Evolutionary conservation across 2,888 invertebrate species (phyloP).

Genomic region (Chymomyza amoena): DNA sequence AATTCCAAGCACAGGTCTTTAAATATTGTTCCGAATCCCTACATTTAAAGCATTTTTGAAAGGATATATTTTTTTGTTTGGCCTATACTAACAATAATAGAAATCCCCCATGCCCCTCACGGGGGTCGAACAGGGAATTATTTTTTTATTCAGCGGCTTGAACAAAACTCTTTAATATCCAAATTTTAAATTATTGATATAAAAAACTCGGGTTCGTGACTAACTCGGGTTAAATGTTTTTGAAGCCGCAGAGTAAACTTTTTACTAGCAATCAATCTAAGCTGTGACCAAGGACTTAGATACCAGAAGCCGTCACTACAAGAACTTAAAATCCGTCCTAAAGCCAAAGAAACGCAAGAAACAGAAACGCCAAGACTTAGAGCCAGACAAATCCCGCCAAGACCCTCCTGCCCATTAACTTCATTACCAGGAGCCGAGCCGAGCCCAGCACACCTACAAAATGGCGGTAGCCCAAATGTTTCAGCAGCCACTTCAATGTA

Average conservation of each 20-base stretch:
- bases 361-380: constrained; percentile 10
- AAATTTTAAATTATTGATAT: too few relatives aligned
- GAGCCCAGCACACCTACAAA: constrained; percentile 9
- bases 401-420: constrained; percentile 26
- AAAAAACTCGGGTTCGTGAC: too few relatives aligned
- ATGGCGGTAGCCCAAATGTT: constrained; percentile 34
- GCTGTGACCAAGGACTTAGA: constrained; percentile 10
- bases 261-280: constrained; percentile 29
- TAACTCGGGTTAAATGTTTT: not conserved
- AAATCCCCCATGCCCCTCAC: too few relatives aligned
- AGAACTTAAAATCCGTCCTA: not conserved
- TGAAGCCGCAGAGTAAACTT: constrained; percentile 6
- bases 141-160: too few relatives aligned
- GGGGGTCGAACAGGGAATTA: too few relatives aligned
- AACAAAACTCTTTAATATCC: too few relatives aligned
- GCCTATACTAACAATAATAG: too few relatives aligned
- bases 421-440: constrained; percentile 37
- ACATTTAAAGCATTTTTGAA: too few relatives aligned
- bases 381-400: constrained; percentile 40
- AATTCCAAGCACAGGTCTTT: too few relatives aligned
- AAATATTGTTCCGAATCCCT: too few relatives aligned
- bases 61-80: too few relatives aligned
- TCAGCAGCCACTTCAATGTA: constrained; percentile 55
- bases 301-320: constrained; percentile 1
- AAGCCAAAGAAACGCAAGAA: too few relatives aligned